Conservation (phyloP, 1,140 invertebrate genomes). For the Gryon sp. region DNA sequence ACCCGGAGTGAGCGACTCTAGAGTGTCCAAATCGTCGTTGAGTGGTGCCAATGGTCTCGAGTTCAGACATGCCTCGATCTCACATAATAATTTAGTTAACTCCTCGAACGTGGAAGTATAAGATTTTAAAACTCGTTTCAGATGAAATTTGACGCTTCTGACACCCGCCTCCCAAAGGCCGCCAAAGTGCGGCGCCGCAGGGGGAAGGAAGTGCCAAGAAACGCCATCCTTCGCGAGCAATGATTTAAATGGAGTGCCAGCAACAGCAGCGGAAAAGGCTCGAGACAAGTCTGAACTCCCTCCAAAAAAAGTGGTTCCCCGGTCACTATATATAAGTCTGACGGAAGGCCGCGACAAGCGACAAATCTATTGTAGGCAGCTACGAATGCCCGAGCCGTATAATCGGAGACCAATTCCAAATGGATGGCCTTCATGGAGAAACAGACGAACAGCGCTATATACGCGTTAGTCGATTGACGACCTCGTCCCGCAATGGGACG, state of each 20-base stretch:
- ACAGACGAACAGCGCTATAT: neutral
- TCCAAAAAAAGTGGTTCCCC: constrained; percentile 69
- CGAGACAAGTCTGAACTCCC: constrained; percentile 12
- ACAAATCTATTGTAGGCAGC: neutral
- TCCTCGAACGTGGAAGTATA: constrained; percentile 49
- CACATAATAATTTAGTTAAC: constrained; percentile 43
- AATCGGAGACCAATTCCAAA: neutral
- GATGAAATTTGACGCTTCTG: constrained; percentile 38
- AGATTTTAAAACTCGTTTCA: constrained; percentile 32
- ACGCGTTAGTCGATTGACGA: neutral
- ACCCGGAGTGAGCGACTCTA: no score
- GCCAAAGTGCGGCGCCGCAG: constrained; percentile 51
- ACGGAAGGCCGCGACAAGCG: constrained; percentile 20
- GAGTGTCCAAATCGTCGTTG: no score
- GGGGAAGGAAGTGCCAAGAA: constrained; percentile 6
- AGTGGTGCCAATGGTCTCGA: constrained; percentile 43
- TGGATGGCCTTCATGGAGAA: no score
- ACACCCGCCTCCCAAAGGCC: constrained; percentile 62
- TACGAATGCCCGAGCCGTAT: neutral
- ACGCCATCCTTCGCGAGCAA: neutral
- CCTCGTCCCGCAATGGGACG: neutral
- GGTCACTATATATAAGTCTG: constrained; percentile 65
- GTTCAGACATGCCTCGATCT: constrained; percentile 59
- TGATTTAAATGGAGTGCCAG: no score
- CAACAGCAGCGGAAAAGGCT: neutral